Conservation (phyloP, 2,113 vertebrate species). For the Myotis davidii region DNA sequence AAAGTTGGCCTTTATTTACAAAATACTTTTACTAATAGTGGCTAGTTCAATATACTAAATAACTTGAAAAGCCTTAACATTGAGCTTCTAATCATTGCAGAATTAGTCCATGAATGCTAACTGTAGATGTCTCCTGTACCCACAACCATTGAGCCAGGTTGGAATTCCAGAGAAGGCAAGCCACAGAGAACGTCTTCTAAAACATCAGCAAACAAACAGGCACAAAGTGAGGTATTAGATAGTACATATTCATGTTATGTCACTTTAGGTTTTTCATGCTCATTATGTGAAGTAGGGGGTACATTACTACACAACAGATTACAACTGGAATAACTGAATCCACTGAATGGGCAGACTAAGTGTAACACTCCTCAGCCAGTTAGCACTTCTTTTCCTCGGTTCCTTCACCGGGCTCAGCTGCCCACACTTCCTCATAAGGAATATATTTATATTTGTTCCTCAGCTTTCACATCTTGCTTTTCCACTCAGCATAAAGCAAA, state of each 20-base stretch:
- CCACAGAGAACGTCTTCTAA: not conserved
- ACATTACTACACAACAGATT: not conserved
- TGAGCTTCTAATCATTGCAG: not conserved
- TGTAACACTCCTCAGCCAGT: not conserved
- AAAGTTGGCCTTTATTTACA: constrained; percentile 22
- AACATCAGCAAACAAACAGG: not conserved
- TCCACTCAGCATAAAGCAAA: not conserved
- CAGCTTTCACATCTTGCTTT: not conserved
- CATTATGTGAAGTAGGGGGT: not conserved
- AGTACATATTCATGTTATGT: not conserved
- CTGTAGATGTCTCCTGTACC: not conserved
- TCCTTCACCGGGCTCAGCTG: not conserved
- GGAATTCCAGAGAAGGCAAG: constrained; percentile 1
- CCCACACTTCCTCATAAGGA: not conserved
- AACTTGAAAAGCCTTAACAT: constrained; percentile 22
- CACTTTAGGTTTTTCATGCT: not conserved
- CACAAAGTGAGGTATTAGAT: not conserved
- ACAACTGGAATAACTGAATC: not conserved
- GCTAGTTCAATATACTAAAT: not conserved
- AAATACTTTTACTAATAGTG: not conserved
- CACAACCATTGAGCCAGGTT: not conserved
- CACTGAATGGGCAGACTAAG: not conserved
- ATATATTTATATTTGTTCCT: not conserved
- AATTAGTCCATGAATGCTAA: not conserved
- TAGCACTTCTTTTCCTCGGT: not conserved